These are phyloP conservation scores for Andrena chrysosceles DNA, from an alignment of 2,888 invertebrate species.

Conservation along the genomic window DNA sequence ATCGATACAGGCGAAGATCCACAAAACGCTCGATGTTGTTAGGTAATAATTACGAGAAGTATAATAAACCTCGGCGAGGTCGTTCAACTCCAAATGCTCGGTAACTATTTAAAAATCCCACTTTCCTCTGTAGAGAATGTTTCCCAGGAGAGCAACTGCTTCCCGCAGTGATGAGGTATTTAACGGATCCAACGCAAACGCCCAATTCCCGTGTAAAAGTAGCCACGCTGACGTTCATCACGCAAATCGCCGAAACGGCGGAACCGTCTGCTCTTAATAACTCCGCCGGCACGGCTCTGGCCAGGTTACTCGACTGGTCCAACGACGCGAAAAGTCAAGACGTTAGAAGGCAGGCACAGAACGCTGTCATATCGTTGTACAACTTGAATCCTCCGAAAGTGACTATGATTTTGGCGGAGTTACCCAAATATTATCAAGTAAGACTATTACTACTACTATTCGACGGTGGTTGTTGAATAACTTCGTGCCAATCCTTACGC, in stretches of 20 bases:
- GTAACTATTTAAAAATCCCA: not conserved
- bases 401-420: constrained; percentile 91
- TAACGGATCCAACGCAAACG: constrained; percentile 96
- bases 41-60: constrained; percentile 85
- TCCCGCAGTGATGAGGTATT: constrained; percentile 89
- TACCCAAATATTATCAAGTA: constrained; percentile 89
- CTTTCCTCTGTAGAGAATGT: constrained; percentile 84
- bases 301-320: constrained; percentile 86
- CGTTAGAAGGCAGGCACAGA: constrained; percentile 89
- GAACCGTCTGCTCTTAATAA: constrained; percentile 84
- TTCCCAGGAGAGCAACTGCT: constrained; percentile 88
- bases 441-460: constrained; percentile 25
- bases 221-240: constrained; percentile 90
- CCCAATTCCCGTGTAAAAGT: constrained; percentile 94
- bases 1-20: constrained; percentile 96
- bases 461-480: not conserved
- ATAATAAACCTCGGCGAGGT: not conserved
- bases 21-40: constrained; percentile 93
- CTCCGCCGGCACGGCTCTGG: constrained; percentile 79
- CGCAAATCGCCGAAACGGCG: constrained; percentile 88
- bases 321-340: constrained; percentile 90
- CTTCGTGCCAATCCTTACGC: not conserved
- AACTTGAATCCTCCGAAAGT: constrained; percentile 96
- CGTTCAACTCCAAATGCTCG: no score
- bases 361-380: constrained; percentile 92